Base-by-base conservation (phyloP, 1,140 invertebrate genomes). In the Pantala flavescens region DNA sequence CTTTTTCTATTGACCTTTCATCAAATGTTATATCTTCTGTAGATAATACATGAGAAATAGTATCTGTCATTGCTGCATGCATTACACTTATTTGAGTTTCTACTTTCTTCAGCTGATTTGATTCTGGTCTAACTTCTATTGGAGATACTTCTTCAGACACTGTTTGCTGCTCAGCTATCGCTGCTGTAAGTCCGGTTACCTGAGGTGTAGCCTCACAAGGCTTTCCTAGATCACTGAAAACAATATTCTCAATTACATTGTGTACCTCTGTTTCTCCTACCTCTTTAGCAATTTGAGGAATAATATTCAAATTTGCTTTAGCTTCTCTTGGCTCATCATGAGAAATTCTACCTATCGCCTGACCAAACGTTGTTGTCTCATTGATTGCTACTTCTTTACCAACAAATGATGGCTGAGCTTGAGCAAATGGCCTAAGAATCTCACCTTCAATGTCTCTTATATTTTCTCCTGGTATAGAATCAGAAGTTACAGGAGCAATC, bases 311-410 rank as follows among this genome's bases (percentile, higher is more conserved):
- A 19, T 63, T 63, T 19, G 49, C 49, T 63, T 7, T 63, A 63
- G 49, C 49, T 63, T 19, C n/a, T 63, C 5, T 3, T 7, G 49
- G 16, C n/a, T 63, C 83, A n/a, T 79, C 75, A 63, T 80, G 76
- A 75, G 81, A 81, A 19, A 81, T 78, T 24, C 72, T 49, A 23
- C 75, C 74, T 19, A 23, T 63, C 24, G 77, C 70, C 24, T 73
- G 36, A 43, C 75, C 72, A 73, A 72, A 55, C 74, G 75, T 72
- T n/a, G 77, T 77, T 24, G 77, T 76, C 23, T 73, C 49, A 14
- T 42, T 72, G 21, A 75, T 42, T 63, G 70, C 71, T 72, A 81
- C 79, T 76, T 82, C 82, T 12, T 81, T 78, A 71, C 75, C 73
- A 14, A 75, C 75, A 73, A 78, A 76, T 42, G 77, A 71, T 43